A percentile compares a stretch with the other conserved stretches of the same genome.
Evolutionary conservation across 2,113 vertebrate genomes (phyloP).

Genomic region (Petaurus breviceps): DNA sequence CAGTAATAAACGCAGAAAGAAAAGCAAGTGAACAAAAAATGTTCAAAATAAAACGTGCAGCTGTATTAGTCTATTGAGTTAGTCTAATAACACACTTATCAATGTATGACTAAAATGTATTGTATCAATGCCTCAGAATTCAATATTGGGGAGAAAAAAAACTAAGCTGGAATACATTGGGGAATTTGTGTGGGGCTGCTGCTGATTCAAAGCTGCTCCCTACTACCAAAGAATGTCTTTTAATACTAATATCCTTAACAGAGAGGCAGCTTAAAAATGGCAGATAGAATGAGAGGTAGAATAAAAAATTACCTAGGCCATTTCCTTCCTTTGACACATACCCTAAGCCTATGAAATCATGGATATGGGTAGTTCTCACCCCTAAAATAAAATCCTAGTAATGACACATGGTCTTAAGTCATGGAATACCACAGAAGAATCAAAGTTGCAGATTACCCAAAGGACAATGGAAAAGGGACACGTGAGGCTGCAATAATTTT

Average conservation of each 20-base stretch:
- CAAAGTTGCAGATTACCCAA: background rate
- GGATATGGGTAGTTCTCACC: background rate
- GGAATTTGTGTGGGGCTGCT: background rate
- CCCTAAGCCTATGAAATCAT: background rate
- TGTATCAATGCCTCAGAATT: background rate
- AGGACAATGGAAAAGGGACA: background rate
- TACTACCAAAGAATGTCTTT: background rate
- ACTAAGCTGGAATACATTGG: background rate
- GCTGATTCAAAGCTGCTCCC: background rate
- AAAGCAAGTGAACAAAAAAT: background rate
- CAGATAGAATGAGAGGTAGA: background rate
- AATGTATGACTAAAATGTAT: no score
- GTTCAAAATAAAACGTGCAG: background rate
- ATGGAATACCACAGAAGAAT: background rate
- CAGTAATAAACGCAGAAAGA: background rate
- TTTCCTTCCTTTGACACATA: background rate
- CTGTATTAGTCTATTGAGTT: background rate
- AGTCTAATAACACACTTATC: background rate
- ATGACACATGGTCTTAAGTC: background rate
- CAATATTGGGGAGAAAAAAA: background rate
- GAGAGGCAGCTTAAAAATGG: background rate
- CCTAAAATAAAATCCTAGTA: background rate
- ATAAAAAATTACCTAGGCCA: background rate
- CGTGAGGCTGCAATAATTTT: background rate
- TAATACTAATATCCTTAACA: background rate